Percentiles rank a stretch among this genome's conserved stretches.
These are phyloP conservation scores for Lanius collurio DNA, from an alignment of 2,113 vertebrate species.

Conservation along the genomic window DNA sequence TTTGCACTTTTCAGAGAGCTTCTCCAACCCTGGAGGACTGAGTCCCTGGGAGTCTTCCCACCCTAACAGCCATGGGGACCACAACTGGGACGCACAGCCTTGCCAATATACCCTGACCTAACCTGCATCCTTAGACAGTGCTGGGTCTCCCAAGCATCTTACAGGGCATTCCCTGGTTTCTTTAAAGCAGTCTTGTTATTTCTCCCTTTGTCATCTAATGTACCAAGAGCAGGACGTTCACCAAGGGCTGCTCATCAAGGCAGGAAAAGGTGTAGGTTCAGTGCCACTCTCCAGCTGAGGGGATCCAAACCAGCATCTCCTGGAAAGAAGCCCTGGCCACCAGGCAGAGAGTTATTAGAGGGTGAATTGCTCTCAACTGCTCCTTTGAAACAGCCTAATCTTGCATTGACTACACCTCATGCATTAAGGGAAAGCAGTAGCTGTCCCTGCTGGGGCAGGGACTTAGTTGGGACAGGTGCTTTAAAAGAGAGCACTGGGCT, in stretches of 20 bases:
- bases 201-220: background rate
- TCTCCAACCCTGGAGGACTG: rapidly evolving
- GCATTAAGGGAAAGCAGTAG: background rate
- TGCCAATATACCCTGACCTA: background rate
- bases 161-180: background rate
- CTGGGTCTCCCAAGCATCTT: background rate
- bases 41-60: background rate
- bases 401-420: background rate
- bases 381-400: background rate
- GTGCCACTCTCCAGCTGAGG: background rate
- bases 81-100: background rate
- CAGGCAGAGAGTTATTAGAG: background rate
- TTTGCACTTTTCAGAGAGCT: background rate
- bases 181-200: background rate
- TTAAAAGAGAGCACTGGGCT: background rate
- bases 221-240: background rate
- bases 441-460: no score
- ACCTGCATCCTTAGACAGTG: background rate
- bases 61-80: rapidly evolving
- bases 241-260: background rate
- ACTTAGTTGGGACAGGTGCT: background rate
- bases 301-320: background rate
- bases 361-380: background rate
- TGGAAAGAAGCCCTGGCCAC: background rate
- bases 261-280: background rate